Evolutionary conservation across 1,140 invertebrate species (phyloP).

Genomic region (Penaeus chinensis): DNA sequence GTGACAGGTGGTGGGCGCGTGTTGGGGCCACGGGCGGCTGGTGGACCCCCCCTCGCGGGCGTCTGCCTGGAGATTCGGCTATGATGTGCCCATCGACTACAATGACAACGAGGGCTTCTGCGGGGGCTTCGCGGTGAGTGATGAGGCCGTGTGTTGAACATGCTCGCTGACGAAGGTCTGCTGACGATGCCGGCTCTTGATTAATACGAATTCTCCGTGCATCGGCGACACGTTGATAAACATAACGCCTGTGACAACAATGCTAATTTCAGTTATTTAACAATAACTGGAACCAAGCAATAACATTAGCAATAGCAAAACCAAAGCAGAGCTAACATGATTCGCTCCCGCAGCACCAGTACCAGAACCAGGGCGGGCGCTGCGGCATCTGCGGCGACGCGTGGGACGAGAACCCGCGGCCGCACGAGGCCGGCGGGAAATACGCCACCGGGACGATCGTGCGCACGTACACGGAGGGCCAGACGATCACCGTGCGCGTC

Average conservation of each 20-base stretch:
- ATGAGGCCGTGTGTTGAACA: background rate
- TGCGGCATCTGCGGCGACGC: constrained; percentile 72
- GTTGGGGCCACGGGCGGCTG: constrained; percentile 53
- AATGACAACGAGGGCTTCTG: constrained; percentile 65
- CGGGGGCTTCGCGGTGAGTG: constrained; percentile 63
- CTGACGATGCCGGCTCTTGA: no score
- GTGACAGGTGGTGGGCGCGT: constrained; percentile 2
- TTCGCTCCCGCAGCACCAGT: constrained; percentile 63
- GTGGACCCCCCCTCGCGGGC: constrained; percentile 59
- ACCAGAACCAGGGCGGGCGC: constrained; percentile 67
- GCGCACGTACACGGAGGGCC: constrained; percentile 50
- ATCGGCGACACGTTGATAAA: no score
- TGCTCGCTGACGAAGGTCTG: no score
- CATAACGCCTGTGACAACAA: no score
- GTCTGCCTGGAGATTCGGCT: constrained; percentile 63
- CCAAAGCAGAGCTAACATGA: background rate
- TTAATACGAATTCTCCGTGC: no score
- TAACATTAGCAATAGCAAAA: background rate
- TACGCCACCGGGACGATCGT: constrained; percentile 64
- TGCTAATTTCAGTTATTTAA: background rate
- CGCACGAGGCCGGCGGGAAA: constrained; percentile 66
- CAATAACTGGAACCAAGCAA: background rate
- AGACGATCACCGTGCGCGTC: constrained; percentile 64
- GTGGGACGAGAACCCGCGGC: constrained; percentile 64
- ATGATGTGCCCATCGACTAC: constrained; percentile 61